Base-by-base conservation (phyloP, 2,797 vertebrate genomes). In the Parambassis ranga region DNA sequence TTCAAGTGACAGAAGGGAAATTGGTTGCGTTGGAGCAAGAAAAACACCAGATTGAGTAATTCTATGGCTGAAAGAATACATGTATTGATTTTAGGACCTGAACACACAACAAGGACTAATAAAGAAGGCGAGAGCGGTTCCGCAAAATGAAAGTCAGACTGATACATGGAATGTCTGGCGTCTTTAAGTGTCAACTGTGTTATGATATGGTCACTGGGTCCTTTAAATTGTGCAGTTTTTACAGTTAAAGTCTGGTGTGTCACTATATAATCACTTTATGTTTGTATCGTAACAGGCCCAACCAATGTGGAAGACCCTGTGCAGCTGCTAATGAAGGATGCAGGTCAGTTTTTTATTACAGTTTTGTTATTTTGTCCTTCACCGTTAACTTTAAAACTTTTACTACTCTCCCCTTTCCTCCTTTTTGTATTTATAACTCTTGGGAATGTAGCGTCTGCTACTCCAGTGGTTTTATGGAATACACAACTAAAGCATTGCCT, bases 321-420 rank as follows among this genome's bases (percentile, higher is more conserved):
- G 83, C 92, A 93, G 81, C 53, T 99, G 71, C 90, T 96, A 62
- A 95, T 99, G 86, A 99, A 99, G 91, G 97, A 99, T 91, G 95
- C 97, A 77, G 97, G 97, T 99, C 91, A 75, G 83, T 71, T 28
- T 28, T 7, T 24, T 4, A 2, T 2, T 19, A 46, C 27, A 22
- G 6, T 28, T 41, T 23, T 42, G 42, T 39, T 42, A 42, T 23
- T 23, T 23, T 23, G 23, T 23, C 23, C 7, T 23, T n/a, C n/a
- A n/a, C n/a, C n/a, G n/a, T n/a, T n/a, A n/a, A n/a, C n/a, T n/a
- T n/a, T n/a, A n/a, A n/a, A n/a, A n/a, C n/a, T n/a, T n/a, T n/a
- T n/a, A n/a, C n/a, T n/a, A n/a, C n/a, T n/a, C n/a, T n/a, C n/a
- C n/a, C 3, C 35, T 32, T 26, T 6, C 6, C 31, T 67, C 5